Evolutionary conservation across 2,888 invertebrate species (phyloP).

Genomic region (Anticlea derivata): DNA sequence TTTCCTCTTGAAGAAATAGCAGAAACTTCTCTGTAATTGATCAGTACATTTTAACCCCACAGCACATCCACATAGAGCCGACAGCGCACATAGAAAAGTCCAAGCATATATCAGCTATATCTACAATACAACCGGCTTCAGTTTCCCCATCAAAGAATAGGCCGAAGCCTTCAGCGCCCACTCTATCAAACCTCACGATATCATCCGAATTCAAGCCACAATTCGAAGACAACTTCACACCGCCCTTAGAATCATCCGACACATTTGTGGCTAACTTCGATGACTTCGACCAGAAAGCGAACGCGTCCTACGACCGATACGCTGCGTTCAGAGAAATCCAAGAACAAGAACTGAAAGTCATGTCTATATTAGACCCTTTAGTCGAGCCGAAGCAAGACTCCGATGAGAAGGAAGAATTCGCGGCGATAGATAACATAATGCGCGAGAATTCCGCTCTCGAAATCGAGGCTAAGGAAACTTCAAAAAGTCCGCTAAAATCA

Average conservation of each 20-base stretch:
- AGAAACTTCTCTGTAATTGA: too few relatives aligned
- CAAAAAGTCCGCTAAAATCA: constrained; percentile 68
- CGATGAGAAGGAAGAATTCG: constrained; percentile 66
- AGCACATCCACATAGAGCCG: constrained; percentile 73
- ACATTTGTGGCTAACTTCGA: constrained; percentile 88
- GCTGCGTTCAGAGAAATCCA: constrained; percentile 95
- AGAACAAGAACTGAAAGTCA: constrained; percentile 87
- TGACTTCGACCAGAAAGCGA: constrained; percentile 82
- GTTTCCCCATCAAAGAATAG: constrained; percentile 33
- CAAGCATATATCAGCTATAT: constrained; percentile 36
- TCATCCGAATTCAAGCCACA: constrained; percentile 75
- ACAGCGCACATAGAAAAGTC: constrained; percentile 46
- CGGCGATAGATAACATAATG: constrained; percentile 62
- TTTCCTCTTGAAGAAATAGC: too few relatives aligned
- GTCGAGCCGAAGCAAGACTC: constrained; percentile 66
- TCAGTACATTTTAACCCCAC: constrained; percentile 26
- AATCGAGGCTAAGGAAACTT: constrained; percentile 54
- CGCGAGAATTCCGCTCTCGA: constrained; percentile 55
- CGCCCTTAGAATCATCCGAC: constrained; percentile 57
- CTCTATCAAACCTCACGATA: constrained; percentile 35
- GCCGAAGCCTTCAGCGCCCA: constrained; percentile 38
- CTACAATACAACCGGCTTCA: constrained; percentile 33
- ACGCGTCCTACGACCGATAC: constrained; percentile 90
- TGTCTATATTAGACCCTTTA: constrained; percentile 63
- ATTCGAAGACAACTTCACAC: constrained; percentile 87